Evolutionary conservation across 2,888 invertebrate species (phyloP).

Genomic region (Dorcus parallelipipedus): DNA sequence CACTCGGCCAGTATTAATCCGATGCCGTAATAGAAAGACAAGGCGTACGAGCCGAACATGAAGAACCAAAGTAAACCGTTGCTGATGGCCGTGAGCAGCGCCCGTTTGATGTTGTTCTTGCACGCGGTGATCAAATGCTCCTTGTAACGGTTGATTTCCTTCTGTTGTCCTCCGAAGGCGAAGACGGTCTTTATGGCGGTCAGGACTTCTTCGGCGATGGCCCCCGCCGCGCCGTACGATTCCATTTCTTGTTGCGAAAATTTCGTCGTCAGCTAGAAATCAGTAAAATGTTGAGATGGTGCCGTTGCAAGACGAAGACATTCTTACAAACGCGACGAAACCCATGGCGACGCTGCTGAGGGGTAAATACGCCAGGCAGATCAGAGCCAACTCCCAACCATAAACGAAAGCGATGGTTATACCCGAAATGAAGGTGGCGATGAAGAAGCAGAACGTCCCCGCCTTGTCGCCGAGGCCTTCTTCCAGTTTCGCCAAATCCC

Average conservation of each 20-base stretch:
- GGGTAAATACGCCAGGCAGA: slow-evolving; percentile 74
- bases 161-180: slow-evolving; percentile 74
- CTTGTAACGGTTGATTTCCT: slow-evolving; percentile 63
- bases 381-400: slow-evolving; percentile 84
- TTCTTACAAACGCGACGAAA: slow-evolving; percentile 68
- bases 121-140: slow-evolving; percentile 60
- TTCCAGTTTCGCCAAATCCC: slow-evolving; percentile 73
- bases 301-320: neutral
- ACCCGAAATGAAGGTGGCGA: slow-evolving; percentile 69
- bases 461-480: slow-evolving; percentile 84
- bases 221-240: slow-evolving; percentile 74
- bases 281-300: neutral
- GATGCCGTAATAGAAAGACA: slow-evolving; percentile 80
- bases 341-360: slow-evolving; percentile 72
- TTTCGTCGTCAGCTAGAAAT: slow-evolving; percentile 59
- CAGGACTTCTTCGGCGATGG: slow-evolving; percentile 74
- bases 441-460: slow-evolving; percentile 68
- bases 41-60: slow-evolving; percentile 68
- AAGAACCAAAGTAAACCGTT: slow-evolving; percentile 73
- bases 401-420: slow-evolving; percentile 71
- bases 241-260: slow-evolving; percentile 63
- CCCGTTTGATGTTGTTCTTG: slow-evolving; percentile 60
- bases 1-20: slow-evolving; percentile 65
- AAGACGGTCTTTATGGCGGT: slow-evolving; percentile 71
- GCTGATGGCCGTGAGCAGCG: slow-evolving; percentile 66